phyloP scores from a whole-genome alignment of 2,113 vertebrate species.

The Rallus limicola region DNA sequence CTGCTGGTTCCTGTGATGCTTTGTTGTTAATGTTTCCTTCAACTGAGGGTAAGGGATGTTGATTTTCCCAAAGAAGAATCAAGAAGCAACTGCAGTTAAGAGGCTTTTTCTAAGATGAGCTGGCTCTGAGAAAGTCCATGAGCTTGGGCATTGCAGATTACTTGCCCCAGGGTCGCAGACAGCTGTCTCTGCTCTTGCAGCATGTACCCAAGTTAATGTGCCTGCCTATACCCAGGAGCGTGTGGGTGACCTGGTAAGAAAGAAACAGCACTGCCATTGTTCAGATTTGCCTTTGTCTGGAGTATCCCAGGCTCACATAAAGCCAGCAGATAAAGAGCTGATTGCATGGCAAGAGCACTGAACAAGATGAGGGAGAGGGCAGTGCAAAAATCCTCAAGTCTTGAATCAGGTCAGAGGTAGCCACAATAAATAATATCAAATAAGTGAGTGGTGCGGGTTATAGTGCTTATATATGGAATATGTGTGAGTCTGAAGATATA shows the following conservation, averaged over 20 bases:
- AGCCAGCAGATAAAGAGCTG: not conserved
- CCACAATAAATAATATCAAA: not conserved
- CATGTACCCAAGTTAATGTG: not conserved
- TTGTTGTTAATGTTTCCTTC: not conserved
- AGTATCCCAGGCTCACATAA: not conserved
- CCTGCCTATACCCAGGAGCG: not conserved
- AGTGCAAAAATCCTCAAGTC: not conserved
- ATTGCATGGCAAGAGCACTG: accelerated
- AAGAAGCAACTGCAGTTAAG: not conserved
- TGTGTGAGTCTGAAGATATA: not conserved
- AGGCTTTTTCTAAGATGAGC: accelerated
- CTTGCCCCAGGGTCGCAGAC: not conserved
- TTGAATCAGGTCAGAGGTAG: not conserved
- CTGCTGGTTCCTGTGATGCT: not conserved
- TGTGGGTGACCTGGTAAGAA: not conserved
- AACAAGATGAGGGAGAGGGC: not conserved
- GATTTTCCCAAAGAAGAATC: not conserved
- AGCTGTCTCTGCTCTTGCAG: not conserved
- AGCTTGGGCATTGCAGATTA: not conserved
- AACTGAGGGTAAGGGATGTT: not conserved
- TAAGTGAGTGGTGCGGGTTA: not conserved
- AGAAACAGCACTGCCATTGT: accelerated
- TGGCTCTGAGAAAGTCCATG: not conserved
- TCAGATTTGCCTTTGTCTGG: not conserved
- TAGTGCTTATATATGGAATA: not conserved